Evolutionary conservation across 2,888 invertebrate species (phyloP), one percentile per base, ranked within the genome.

Genomic region (Ectropis crepuscularia): DNA sequence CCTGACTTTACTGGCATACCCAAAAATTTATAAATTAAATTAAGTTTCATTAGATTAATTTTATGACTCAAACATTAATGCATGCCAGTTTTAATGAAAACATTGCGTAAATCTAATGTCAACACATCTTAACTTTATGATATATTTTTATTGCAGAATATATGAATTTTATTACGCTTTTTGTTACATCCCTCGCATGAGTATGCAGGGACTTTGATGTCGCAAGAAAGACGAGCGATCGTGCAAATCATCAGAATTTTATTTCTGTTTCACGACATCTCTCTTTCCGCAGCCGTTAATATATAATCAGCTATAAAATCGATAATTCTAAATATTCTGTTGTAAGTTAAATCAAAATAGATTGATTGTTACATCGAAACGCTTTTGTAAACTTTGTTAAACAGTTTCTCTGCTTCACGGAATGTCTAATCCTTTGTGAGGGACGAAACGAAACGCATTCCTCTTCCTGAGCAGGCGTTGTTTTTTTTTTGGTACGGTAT

Each of bases 391-490:
- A 76, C 75, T 78, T 79, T 73, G 69, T 70, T 74, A 69, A 78
- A 78, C 79, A 78, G 80, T 83, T 79, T 60, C 77, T 77, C 78
- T 77, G 45, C 47, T 80, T 77, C 76, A 75, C 76, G 72, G 80
- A 82, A 81, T 79, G 78, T 78, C 77, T 77, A 81, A 79, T 78
- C 84, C 83, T 81, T 86, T 81, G 82, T 78, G 81, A 80, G 72
- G 74, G 79, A 81, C 76, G 79, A 82, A 82, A 85, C 79, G 82
- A 83, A 84, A 81, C 75, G 81, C 82, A 84, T 84, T 85, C 87
- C 81, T 76, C 75, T 73, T 79, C 76, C 71, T 77, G 77, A 75
- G 78, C 76, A 74, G 66, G 74, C 73, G 79, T 81, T 81, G 79
- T 80, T 83, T 83, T 83, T 11, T 77, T 81, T 81, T 85, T 73